Conservation (phyloP, 2,797 vertebrate species). For the Pterois miles region DNA sequence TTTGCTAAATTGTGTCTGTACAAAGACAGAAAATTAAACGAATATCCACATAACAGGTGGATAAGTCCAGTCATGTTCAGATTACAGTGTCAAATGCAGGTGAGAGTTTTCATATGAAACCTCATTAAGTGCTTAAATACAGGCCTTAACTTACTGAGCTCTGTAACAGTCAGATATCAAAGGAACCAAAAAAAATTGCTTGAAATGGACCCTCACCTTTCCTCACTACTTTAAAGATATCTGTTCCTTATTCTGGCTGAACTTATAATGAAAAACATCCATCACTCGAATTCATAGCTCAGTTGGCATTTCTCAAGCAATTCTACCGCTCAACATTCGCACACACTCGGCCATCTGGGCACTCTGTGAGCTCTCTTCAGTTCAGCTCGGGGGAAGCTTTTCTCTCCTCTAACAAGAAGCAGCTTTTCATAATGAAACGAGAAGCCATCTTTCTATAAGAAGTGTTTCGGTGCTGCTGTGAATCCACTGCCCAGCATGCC, state of each 20-base stretch:
- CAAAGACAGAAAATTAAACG: not conserved
- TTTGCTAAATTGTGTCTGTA: not conserved
- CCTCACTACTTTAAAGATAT: not conserved
- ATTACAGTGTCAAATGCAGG: not conserved
- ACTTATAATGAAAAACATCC: constrained; percentile 21
- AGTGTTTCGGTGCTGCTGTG: constrained; percentile 28
- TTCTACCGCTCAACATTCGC: constrained; percentile 33
- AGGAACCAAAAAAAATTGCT: not conserved
- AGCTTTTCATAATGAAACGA: constrained; percentile 46
- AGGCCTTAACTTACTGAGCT: not conserved
- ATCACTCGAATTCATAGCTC: constrained; percentile 29
- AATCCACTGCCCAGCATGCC: constrained; percentile 14
- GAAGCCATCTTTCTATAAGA: constrained; percentile 35
- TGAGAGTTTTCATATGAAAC: not conserved
- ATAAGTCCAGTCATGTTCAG: not conserved
- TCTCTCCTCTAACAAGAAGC: constrained; percentile 51
- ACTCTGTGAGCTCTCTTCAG: constrained; percentile 30
- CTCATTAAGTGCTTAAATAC: not conserved
- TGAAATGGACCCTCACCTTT: not conserved
- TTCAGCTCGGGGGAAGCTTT: constrained; percentile 40
- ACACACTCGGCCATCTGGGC: constrained; percentile 50
- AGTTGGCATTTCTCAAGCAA: constrained; percentile 28
- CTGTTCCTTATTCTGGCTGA: constrained; percentile 1
- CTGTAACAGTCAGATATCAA: not conserved
- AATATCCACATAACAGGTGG: not conserved